Conservation (phyloP, 2,888 invertebrate species). For the Carpatolechia fugitivella region DNA sequence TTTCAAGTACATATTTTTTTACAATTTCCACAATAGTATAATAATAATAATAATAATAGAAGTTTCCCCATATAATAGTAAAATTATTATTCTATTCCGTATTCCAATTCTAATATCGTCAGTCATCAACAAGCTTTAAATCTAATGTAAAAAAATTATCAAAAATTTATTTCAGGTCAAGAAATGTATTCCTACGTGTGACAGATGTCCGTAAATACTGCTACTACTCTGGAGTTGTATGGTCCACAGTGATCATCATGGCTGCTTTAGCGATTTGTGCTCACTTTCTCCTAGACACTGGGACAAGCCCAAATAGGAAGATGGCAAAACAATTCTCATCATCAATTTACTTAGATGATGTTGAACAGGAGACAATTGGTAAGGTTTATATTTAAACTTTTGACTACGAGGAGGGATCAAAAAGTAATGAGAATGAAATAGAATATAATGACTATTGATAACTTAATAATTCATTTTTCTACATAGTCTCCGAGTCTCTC, state of each 20-base stretch:
- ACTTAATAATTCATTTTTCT: too few species aligned
- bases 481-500: too few species aligned
- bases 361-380: conserved; percentile 87
- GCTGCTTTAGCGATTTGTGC: conserved; percentile 88
- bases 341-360: conserved; percentile 71
- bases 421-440: too few species aligned
- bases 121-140: too few species aligned
- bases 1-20: conserved; percentile 83
- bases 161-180: conserved; percentile 85
- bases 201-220: conserved; percentile 93
- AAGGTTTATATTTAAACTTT: conserved; percentile 27
- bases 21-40: too few species aligned
- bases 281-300: conserved; percentile 88
- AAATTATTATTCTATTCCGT: too few species aligned
- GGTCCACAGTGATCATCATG: conserved; percentile 86
- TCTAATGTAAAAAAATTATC: neutral
- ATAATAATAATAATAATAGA: too few species aligned
- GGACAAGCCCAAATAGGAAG: conserved; percentile 73
- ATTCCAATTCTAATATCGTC: too few species aligned
- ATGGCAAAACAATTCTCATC: conserved; percentile 59
- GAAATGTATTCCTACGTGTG: conserved; percentile 90
- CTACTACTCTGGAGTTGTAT: conserved; percentile 90
- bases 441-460: too few species aligned
- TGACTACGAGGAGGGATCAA: too few species aligned
- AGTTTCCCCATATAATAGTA: too few species aligned